Base-by-base conservation (phyloP, 2,113 vertebrate genomes). In the Salvator merianae region DNA sequence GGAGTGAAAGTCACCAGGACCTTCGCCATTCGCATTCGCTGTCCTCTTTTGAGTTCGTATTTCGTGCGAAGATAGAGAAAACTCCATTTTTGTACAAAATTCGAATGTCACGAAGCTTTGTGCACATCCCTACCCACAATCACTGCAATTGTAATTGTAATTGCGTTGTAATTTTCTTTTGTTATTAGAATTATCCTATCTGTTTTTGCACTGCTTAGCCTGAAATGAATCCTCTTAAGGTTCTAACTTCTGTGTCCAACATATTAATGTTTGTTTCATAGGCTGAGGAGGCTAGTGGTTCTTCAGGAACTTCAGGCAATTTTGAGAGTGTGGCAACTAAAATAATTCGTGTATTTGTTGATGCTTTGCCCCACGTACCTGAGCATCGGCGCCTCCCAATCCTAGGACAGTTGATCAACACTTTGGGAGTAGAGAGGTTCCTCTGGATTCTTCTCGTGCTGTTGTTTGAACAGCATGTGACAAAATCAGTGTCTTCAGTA, bases 311-410 rank as follows among this genome's bases (percentile, higher is more conserved):
- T 5, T 93, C 94, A 0, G 94, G 93, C 3, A 88, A 90, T 0
- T 86, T 99, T 89, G 96, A 94, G 34, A 92, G 94, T 1, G 94
- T 97, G 76, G 99, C 98, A 84, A 94, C 95, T 0, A 97, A 92
- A 71, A 97, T 99, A 79, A 72, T 98, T 0, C 95, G 95, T 3
- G 98, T 99, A 65, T 99, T 99, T 30, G 97, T 97, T 53, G 98
- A 99, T 18, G 98, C 98, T 0, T 93, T 99, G 83, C 99, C 99
- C 2, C 98, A 99, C 0, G 97, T 99, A 1, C 98, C 99, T 0
- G 98, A 98, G 79, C 99, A 99, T 93, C 94, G 99, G 0, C 97
- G 97, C 30, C 94, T 98, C 79, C 98, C 98, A 0, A 90, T 99
- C 90, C 95, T 99, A 4, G 79, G 88, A 1, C 97, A 98, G 91